Conservation (phyloP, 2,113 vertebrate genomes). For the Charina bottae region DNA sequence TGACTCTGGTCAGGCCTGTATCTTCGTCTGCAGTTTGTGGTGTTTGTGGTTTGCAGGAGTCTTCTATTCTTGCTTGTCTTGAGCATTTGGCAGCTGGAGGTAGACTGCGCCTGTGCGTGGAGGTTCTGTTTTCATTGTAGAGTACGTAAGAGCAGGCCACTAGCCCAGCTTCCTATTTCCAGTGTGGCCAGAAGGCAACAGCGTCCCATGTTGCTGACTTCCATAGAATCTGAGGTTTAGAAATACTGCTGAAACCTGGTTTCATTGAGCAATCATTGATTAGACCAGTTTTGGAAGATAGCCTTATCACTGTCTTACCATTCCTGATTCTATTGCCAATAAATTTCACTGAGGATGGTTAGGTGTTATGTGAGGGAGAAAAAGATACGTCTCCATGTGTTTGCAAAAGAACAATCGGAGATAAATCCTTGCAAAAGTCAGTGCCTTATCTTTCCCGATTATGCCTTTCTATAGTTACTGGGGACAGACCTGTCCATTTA, state of each 20-base stretch:
- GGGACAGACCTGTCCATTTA: background rate
- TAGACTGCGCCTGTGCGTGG: background rate
- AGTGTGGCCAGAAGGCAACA: no score
- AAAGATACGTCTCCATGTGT: background rate
- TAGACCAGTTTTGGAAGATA: background rate
- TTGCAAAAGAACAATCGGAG: background rate
- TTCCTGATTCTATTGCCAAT: background rate
- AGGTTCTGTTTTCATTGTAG: background rate
- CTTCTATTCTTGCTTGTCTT: background rate
- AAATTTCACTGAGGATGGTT: background rate
- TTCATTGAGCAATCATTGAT: background rate
- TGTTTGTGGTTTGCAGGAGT: no score
- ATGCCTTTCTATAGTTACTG: background rate
- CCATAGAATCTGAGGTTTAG: no score
- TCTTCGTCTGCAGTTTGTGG: no score
- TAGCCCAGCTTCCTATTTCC: background rate
- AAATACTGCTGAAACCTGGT: no score
- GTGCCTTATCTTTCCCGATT: background rate
- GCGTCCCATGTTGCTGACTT: no score
- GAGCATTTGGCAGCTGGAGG: background rate
- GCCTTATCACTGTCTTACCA: background rate
- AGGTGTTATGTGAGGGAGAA: no score
- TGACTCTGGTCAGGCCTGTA: background rate
- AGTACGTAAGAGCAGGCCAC: background rate
- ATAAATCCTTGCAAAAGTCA: background rate